Evolutionary conservation across 2,113 vertebrate genomes (phyloP).

Genomic region (Lutjanus erythropterus): DNA sequence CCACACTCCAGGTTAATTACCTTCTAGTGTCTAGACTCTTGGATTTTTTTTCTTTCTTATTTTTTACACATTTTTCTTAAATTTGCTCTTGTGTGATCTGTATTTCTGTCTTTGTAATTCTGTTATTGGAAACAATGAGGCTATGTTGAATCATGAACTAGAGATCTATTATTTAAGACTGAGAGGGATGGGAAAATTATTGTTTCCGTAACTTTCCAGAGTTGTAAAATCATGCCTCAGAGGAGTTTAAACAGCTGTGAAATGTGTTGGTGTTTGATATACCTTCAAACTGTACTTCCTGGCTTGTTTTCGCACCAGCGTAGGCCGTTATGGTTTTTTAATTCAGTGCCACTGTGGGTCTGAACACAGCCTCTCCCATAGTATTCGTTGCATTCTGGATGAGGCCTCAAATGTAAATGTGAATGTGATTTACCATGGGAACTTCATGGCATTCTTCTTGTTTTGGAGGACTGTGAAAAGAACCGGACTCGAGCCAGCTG

Average conservation of each 20-base stretch:
- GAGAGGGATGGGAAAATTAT: neutral
- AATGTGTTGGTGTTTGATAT: conserved; percentile 8
- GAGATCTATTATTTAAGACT: neutral
- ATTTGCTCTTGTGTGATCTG: too few species aligned
- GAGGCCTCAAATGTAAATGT: conserved; percentile 72
- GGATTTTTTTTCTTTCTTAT: neutral
- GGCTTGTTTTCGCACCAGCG: conserved; percentile 14
- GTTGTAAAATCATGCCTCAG: neutral
- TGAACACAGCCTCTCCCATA: conserved; percentile 35
- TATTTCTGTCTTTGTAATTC: too few species aligned
- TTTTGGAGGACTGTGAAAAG: conserved; percentile 72
- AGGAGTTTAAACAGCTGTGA: conserved; percentile 10
- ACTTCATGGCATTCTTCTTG: conserved; percentile 73
- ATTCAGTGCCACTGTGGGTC: conserved; percentile 49
- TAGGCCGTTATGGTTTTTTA: conserved; percentile 52
- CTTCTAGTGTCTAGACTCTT: neutral
- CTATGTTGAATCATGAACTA: neutral
- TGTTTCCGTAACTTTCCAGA: neutral
- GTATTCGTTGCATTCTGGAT: conserved; percentile 38
- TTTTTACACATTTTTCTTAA: neutral
- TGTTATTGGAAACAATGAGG: neutral
- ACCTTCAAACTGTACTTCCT: conserved; percentile 4
- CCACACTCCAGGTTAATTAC: neutral
- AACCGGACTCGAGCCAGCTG: conserved; percentile 65
- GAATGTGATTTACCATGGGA: conserved; percentile 81